Conservation (phyloP, 2,888 invertebrate genomes). For the Drosophila siamana region DNA sequence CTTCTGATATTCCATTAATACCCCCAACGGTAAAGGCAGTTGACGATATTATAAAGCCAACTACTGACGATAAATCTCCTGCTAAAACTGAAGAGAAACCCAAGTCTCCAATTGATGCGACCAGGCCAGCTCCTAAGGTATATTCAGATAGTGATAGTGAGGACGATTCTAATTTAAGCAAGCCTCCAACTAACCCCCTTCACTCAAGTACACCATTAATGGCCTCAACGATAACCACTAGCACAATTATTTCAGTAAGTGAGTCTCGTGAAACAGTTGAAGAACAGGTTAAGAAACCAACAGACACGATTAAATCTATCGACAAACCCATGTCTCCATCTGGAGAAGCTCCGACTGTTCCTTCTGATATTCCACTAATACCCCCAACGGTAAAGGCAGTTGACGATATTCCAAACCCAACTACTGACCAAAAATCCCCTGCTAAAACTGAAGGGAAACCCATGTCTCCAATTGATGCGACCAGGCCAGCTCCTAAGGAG, state of each 20-base stretch:
- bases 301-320: not conserved
- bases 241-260: constrained; percentile 2
- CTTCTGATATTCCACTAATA: not conserved
- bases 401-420: constrained; percentile 2
- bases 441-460: constrained; percentile 11
- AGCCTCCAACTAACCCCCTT: constrained; percentile 1
- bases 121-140: not conserved
- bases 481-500: not conserved
- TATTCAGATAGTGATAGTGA: constrained; percentile 23
- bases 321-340: constrained; percentile 15
- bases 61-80: not conserved
- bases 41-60: constrained; percentile 1
- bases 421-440: not conserved
- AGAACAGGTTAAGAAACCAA: not conserved
- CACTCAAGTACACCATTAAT: not conserved
- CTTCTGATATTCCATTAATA: not conserved
- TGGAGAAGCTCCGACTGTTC: constrained; percentile 9
- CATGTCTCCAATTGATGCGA: not conserved
- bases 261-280: constrained; percentile 10
- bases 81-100: constrained; percentile 12
- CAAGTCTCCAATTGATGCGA: not conserved
- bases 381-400: not conserved
- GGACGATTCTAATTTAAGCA: constrained; percentile 11
- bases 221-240: not conserved
- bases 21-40: not conserved